Evolutionary conservation across 2,113 vertebrate genomes (phyloP).

Genomic region (Steatornis caripensis): DNA sequence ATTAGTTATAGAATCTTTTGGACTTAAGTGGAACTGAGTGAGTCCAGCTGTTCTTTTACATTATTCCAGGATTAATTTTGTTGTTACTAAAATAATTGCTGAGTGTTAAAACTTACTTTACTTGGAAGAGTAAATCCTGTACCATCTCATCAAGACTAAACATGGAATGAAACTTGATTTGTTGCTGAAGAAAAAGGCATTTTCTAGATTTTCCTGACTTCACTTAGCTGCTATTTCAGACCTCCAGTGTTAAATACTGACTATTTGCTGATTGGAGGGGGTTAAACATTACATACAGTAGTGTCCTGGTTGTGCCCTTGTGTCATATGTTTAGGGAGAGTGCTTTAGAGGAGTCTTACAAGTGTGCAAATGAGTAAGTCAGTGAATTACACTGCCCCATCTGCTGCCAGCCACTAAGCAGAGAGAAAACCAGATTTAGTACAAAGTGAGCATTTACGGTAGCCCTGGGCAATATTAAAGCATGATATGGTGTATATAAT

Average conservation of each 20-base stretch:
- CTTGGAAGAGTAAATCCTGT: neutral
- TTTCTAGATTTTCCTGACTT: neutral
- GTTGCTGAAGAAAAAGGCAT: neutral
- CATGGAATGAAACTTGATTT: neutral
- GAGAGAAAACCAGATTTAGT: conserved; percentile 73
- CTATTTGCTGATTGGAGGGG: neutral
- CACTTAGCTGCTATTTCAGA: neutral
- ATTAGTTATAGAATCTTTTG: neutral
- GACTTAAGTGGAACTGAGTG: neutral
- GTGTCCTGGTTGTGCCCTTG: neutral
- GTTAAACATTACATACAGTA: neutral
- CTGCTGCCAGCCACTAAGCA: conserved; percentile 66
- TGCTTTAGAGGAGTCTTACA: neutral
- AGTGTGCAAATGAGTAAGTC: conserved; percentile 31
- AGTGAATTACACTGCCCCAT: conserved; percentile 31
- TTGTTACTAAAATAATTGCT: neutral
- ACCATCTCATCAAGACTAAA: neutral
- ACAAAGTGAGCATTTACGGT: conserved; percentile 84
- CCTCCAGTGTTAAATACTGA: neutral
- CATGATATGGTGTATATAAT: conserved; percentile 73
- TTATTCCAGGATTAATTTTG: neutral
- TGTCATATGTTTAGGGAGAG: conserved; percentile 15
- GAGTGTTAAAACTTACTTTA: neutral
- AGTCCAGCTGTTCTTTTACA: neutral
- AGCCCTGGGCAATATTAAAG: conserved; percentile 82